Conservation (phyloP, 2,888 invertebrate species). For the Horisme vitalbata region DNA sequence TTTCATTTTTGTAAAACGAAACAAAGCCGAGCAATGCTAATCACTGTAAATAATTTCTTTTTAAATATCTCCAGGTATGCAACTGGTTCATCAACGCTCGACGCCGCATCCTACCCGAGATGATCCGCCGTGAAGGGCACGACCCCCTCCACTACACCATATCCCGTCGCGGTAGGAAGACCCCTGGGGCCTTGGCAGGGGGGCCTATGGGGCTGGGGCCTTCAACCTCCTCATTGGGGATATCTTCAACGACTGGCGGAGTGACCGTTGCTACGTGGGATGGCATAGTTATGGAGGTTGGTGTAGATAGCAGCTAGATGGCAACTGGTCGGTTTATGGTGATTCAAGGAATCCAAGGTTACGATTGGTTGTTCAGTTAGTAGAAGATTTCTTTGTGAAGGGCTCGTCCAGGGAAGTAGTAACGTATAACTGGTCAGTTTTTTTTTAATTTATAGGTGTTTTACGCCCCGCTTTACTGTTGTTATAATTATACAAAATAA, state of each 20-base stretch:
- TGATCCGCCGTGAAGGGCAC: constrained; percentile 95
- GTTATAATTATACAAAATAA: too few species aligned
- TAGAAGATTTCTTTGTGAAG: too few species aligned
- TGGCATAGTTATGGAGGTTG: constrained; percentile 66
- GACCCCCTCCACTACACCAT: constrained; percentile 96
- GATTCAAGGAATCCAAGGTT: too few species aligned
- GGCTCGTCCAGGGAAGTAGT: too few species aligned
- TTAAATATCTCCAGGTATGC: constrained; percentile 83
- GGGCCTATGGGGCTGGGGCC: constrained; percentile 53
- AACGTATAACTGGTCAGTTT: too few species aligned
- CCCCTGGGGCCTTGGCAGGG: constrained; percentile 59
- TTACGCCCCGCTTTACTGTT: too few species aligned
- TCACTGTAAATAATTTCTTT: neutral
- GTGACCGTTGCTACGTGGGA: constrained; percentile 66
- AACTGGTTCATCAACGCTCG: constrained; percentile 98
- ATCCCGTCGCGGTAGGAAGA: constrained; percentile 91
- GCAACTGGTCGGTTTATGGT: too few species aligned
- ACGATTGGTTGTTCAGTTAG: too few species aligned
- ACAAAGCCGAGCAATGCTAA: neutral
- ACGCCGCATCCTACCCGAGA: constrained; percentile 94
- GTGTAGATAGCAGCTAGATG: constrained; percentile 3
- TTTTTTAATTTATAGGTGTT: too few species aligned
- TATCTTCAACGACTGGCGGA: constrained; percentile 41
- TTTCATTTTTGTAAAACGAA: too few species aligned
- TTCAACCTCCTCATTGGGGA: constrained; percentile 41